Percentiles rank a stretch among this genome's conserved stretches.
These are phyloP conservation scores for Nezara viridula DNA, from an alignment of 2,888 invertebrate genomes.

Conservation along the genomic window DNA sequence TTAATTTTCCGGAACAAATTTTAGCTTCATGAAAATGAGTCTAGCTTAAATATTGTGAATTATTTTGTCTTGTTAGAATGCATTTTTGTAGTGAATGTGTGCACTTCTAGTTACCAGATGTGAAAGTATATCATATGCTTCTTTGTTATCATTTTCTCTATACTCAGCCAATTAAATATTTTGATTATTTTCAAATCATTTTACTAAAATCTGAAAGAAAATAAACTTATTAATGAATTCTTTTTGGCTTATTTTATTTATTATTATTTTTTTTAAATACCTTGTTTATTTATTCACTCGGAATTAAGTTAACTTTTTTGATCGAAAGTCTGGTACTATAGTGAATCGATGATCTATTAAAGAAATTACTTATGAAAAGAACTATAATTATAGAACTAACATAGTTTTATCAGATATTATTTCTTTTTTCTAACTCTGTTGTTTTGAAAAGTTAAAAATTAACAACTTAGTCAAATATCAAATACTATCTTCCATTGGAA, in stretches of 20 bases:
- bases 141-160: background rate
- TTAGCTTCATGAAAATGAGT: slow-evolving; percentile 10
- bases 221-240: background rate
- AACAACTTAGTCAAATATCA: too few relatives aligned
- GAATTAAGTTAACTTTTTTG: background rate
- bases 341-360: background rate
- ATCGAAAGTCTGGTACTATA: background rate
- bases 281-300: background rate
- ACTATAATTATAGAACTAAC: too few relatives aligned
- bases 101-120: slow-evolving; percentile 24
- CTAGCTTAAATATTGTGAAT: slow-evolving; percentile 19
- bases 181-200: background rate
- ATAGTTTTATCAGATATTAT: too few relatives aligned
- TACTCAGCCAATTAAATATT: background rate
- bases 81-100: slow-evolving; percentile 41
- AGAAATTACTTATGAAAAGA: background rate
- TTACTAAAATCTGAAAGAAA: background rate
- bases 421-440: too few relatives aligned
- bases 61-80: slow-evolving; percentile 37
- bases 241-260: background rate
- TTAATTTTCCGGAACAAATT: background rate
- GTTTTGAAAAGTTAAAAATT: too few relatives aligned
- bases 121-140: slow-evolving; percentile 19
- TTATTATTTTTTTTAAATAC: background rate
- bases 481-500: too few relatives aligned